Conservation (phyloP, 2,888 invertebrate genomes). For the Dolomedes plantarius region DNA sequence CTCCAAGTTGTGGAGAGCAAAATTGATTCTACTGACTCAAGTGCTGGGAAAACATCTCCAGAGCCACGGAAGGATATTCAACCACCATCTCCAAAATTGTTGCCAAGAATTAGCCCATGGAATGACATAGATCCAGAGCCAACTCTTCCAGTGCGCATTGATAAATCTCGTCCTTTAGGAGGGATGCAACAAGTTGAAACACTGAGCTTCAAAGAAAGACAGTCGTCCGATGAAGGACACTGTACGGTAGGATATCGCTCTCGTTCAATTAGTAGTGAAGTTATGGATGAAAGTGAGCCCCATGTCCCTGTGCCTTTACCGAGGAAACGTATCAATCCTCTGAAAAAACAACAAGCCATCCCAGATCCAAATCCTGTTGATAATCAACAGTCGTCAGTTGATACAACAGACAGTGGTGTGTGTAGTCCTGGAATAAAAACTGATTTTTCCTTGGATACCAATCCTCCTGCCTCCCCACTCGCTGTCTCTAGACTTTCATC, state of each 20-base stretch:
- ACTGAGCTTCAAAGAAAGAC: constrained; percentile 27
- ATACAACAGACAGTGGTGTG: constrained; percentile 61
- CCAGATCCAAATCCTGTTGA: constrained; percentile 62
- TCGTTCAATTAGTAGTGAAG: constrained; percentile 71
- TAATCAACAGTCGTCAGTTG: constrained; percentile 64
- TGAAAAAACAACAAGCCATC: constrained; percentile 73
- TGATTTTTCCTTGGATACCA: constrained; percentile 37
- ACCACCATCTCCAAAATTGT: constrained; percentile 15
- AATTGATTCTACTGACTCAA: not conserved
- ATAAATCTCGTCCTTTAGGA: constrained; percentile 51
- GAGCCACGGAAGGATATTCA: not conserved
- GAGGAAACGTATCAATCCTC: constrained; percentile 64
- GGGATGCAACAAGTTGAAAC: constrained; percentile 13
- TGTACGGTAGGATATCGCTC: constrained; percentile 49
- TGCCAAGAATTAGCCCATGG: constrained; percentile 59
- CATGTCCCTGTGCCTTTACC: constrained; percentile 35
- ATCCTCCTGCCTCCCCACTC: constrained; percentile 45
- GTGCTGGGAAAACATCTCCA: no score
- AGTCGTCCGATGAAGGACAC: constrained; percentile 59
- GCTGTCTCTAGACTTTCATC: constrained; percentile 41
- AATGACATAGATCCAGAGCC: constrained; percentile 65
- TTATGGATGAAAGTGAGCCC: constrained; percentile 59
- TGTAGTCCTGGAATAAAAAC: constrained; percentile 54
- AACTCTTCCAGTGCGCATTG: constrained; percentile 52
- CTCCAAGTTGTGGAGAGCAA: not conserved